phyloP scores from a whole-genome alignment of 2,113 vertebrate genomes.

The Rhabdomys dilectus region DNA sequence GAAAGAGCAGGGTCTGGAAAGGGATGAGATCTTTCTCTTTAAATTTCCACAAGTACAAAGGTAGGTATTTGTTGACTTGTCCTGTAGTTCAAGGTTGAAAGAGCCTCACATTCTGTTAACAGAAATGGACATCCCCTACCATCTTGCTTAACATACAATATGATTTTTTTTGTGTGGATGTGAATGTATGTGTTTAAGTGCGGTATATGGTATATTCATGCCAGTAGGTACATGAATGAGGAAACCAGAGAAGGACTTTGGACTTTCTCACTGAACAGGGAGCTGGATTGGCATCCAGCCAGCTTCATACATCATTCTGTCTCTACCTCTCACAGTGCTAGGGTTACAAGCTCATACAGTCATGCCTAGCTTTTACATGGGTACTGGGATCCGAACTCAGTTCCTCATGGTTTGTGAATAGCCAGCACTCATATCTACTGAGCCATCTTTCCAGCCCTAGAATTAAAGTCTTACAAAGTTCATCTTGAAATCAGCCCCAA shows the following conservation, averaged over 20 bases:
- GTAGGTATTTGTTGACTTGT: not conserved
- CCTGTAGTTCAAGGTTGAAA: constrained; percentile 23
- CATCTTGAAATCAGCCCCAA: not conserved
- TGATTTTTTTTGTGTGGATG: not conserved
- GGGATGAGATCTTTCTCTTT: not conserved
- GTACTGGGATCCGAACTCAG: not conserved
- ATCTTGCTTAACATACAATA: not conserved
- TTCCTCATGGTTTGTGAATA: not conserved
- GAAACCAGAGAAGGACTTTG: not conserved
- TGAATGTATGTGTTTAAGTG: not conserved
- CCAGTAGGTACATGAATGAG: not conserved
- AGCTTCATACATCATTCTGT: too few relatives aligned
- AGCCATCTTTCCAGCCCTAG: not conserved
- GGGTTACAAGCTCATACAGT: not conserved
- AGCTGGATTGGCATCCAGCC: not conserved
- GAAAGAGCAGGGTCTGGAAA: not conserved
- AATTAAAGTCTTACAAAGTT: not conserved
- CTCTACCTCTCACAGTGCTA: not conserved
- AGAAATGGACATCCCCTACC: not conserved
- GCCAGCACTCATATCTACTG: too few relatives aligned
- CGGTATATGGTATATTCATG: not conserved
- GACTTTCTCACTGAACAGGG: too few relatives aligned
- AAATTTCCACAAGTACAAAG: not conserved
- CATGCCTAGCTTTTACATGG: not conserved
- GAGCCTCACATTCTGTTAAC: not conserved